Evolutionary conservation across 2,797 vertebrate species (phyloP).

Genomic region (Myotis pilosus): DNA sequence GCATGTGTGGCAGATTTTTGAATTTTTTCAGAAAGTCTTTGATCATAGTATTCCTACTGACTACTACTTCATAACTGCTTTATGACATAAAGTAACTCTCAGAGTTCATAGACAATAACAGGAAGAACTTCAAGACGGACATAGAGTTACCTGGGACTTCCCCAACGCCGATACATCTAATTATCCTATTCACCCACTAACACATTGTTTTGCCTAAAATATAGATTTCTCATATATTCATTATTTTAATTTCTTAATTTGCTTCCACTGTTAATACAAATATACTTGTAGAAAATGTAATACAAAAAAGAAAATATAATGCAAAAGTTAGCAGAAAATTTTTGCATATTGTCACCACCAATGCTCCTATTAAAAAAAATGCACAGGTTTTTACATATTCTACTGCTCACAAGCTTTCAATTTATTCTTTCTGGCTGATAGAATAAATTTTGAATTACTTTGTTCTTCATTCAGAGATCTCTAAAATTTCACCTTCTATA

Average conservation of each 20-base stretch:
- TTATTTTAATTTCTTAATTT: conserved; percentile 13
- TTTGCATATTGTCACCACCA: neutral
- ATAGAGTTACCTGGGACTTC: neutral
- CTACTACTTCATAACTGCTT: conserved; percentile 18
- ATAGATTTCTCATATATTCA: neutral
- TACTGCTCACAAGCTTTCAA: neutral
- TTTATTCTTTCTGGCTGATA: neutral
- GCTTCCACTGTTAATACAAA: neutral
- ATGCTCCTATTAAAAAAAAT: neutral
- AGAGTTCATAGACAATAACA: neutral
- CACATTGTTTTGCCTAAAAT: neutral
- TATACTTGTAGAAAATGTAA: neutral
- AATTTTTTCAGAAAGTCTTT: neutral
- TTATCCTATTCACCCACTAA: neutral
- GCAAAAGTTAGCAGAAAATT: neutral
- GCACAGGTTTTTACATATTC: neutral
- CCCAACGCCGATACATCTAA: neutral
- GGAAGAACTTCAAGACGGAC: neutral
- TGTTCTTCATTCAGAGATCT: neutral
- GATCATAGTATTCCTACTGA: neutral
- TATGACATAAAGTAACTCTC: neutral
- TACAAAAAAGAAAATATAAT: neutral
- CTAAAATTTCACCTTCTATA: neutral
- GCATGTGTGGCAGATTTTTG: neutral
- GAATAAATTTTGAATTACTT: neutral